A percentile compares a stretch with the other conserved stretches of the same genome.
phyloP scores from a whole-genome alignment of 2,113 vertebrate genomes.

The Nycticorax nycticorax region DNA sequence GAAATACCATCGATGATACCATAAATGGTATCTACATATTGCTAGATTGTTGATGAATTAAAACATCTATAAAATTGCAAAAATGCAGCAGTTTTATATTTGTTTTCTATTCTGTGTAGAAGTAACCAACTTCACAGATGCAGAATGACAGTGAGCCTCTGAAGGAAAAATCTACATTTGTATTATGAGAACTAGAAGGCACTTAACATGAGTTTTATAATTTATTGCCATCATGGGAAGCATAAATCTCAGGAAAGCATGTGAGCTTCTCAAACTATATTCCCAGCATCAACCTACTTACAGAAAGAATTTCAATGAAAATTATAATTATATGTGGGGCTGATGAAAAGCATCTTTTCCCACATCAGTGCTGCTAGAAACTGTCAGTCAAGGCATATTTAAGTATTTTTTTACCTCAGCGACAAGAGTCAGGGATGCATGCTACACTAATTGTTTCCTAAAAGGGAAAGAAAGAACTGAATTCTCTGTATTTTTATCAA shows the following conservation, averaged over 20 bases:
- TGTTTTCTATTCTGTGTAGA: not conserved
- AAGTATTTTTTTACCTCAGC: conserved; percentile 50
- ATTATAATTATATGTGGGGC: conserved; percentile 1
- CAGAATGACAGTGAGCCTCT: not conserved
- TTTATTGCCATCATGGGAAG: conserved; percentile 50
- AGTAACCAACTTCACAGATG: conserved; percentile 8
- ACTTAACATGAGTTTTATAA: conserved; percentile 31
- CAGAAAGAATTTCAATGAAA: conserved; percentile 45
- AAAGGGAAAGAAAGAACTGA: not conserved
- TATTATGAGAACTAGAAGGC: conserved; percentile 21
- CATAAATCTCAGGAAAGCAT: conserved; percentile 42
- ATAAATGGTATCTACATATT: not conserved
- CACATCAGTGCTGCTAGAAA: not conserved
- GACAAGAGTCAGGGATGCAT: not conserved
- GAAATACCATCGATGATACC: not conserved
- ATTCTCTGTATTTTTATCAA: not conserved
- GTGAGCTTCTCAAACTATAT: conserved; percentile 21
- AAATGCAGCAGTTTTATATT: conserved; percentile 1
- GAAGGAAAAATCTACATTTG: conserved; percentile 3
- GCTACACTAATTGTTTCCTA: conserved; percentile 5
- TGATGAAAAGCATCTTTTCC: conserved; percentile 26
- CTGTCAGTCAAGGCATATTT: not conserved
- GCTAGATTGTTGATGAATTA: not conserved
- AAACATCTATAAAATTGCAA: conserved; percentile 14
- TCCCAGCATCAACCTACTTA: conserved; percentile 40